Conservation (phyloP, 2,888 invertebrate species). For the Blastobasis lacticolella region DNA sequence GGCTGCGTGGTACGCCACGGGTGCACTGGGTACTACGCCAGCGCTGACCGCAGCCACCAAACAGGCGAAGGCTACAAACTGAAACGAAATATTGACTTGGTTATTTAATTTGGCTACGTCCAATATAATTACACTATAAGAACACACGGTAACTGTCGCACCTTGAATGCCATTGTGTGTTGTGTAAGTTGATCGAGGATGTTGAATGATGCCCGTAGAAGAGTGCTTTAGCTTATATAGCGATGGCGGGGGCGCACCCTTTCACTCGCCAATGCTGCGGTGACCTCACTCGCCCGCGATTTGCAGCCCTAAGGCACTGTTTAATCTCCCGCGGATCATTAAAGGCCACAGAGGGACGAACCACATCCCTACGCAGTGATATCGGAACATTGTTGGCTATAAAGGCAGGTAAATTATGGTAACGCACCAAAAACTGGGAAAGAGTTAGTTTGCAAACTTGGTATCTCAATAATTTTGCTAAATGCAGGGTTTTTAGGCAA, state of each 20-base stretch:
- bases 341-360: no score
- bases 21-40: slow-evolving; percentile 41
- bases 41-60: slow-evolving; percentile 53
- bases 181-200: slow-evolving; percentile 44
- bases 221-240: slow-evolving; percentile 57
- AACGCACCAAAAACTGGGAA: no score
- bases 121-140: neutral
- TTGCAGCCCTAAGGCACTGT: slow-evolving; percentile 42
- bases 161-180: slow-evolving; percentile 67
- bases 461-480: no score
- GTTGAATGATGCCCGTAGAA: slow-evolving; percentile 56
- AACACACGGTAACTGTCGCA: slow-evolving; percentile 20
- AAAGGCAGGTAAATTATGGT: no score
- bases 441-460: no score
- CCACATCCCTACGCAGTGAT: no score
- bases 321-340: slow-evolving; percentile 19
- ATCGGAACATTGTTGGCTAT: no score
- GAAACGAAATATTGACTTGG: slow-evolving; percentile 18
- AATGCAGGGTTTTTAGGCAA: no score
- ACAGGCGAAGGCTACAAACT: slow-evolving; percentile 54
- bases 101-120: neutral
- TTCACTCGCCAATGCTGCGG: slow-evolving; percentile 44
- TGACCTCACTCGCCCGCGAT: slow-evolving; percentile 48
- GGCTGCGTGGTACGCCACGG: slow-evolving; percentile 29
- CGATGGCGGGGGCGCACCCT: slow-evolving; percentile 55